Percentiles rank a stretch among this genome's conserved stretches.
These are phyloP conservation scores for Melanaphis sacchari DNA, from an alignment of 1,140 invertebrate genomes.

Conservation along the genomic window DNA sequence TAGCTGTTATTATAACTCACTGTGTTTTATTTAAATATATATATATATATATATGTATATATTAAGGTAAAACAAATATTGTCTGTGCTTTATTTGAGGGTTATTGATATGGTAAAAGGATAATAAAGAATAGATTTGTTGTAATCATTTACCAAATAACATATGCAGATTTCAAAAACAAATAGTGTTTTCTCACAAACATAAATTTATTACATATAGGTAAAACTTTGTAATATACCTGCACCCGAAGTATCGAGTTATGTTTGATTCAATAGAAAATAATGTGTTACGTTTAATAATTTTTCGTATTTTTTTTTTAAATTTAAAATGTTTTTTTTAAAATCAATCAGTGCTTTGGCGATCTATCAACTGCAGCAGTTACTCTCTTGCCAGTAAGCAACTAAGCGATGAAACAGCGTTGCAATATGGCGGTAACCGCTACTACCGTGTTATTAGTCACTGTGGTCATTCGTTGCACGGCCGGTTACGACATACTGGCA, in stretches of 20 bases:
- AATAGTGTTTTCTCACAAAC: not conserved
- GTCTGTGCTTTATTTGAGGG: not conserved
- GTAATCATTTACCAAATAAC: not conserved
- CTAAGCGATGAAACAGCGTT: not conserved
- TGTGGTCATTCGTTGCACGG: not conserved
- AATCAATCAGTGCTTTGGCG: not conserved
- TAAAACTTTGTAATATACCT: not conserved
- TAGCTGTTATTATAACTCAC: not conserved
- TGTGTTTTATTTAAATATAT: not conserved
- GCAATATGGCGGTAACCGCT: not conserved
- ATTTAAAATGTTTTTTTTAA: not conserved
- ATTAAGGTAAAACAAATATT: not conserved
- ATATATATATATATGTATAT: not conserved
- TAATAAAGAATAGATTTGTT: not conserved
- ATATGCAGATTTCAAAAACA: not conserved
- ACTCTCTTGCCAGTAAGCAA: not conserved
- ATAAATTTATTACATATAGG: not conserved
- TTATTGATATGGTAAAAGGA: not conserved
- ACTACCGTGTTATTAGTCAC: not conserved
- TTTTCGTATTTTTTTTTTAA: not conserved
- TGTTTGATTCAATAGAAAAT: not conserved
- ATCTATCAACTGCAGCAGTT: not conserved
- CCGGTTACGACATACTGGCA: slow-evolving; percentile 61
- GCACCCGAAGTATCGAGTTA: not conserved
- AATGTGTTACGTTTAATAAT: not conserved